Percentiles rank a stretch among this genome's conserved stretches.
Conservation (phyloP, 1,140 invertebrate genomes). For the Pentalonia nigronervosa region DNA sequence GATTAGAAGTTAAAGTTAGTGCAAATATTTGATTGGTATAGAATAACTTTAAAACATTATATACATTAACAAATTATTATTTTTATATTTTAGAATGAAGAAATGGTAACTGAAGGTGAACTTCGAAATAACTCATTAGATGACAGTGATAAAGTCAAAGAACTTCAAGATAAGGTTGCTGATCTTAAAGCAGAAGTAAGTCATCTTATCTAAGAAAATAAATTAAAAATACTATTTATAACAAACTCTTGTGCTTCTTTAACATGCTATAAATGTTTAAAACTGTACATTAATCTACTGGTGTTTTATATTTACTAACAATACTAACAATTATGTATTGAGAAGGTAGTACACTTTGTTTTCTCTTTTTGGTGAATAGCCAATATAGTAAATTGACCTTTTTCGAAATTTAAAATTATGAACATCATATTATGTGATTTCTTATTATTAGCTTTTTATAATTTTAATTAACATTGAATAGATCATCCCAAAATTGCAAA, state of each 20-base stretch:
- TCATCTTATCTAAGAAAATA: slow-evolving; percentile 54
- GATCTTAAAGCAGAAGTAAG: slow-evolving; percentile 91
- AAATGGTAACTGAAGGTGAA: slow-evolving; percentile 88
- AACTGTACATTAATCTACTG: not conserved
- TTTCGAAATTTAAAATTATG: no score
- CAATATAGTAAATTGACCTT: not conserved
- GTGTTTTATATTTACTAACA: slow-evolving; percentile 18
- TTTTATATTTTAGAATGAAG: slow-evolving; percentile 78
- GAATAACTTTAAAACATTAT: not conserved
- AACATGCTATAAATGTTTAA: not conserved
- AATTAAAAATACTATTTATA: not conserved
- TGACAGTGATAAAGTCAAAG: slow-evolving; percentile 83
- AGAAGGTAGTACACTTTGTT: not conserved
- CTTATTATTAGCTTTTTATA: no score
- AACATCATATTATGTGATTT: no score
- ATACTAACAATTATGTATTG: not conserved
- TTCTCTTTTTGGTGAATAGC: not conserved
- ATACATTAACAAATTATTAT: slow-evolving; percentile 31
- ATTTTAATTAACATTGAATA: not conserved
- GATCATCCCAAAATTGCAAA: not conserved
- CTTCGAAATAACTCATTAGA: slow-evolving; percentile 77
- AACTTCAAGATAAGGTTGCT: slow-evolving; percentile 88
- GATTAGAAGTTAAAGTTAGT: slow-evolving; percentile 87
- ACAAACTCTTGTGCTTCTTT: slow-evolving; percentile 1
- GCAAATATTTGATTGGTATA: slow-evolving; percentile 58